These are phyloP conservation scores for Lates calcarifer DNA, from an alignment of 2,113 vertebrate genomes.

Conservation along the genomic window DNA sequence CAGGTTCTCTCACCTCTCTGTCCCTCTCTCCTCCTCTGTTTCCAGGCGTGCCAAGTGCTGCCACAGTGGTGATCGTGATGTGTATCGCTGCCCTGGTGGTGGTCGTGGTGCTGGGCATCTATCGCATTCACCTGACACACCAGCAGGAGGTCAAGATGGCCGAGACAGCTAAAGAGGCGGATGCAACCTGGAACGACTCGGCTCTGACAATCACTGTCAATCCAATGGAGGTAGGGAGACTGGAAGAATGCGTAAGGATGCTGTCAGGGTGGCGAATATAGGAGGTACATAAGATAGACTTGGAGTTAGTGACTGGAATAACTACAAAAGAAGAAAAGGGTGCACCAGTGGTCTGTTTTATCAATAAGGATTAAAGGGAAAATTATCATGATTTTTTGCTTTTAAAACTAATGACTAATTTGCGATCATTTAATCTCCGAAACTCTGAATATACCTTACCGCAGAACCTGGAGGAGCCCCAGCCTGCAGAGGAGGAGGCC, in stretches of 20 bases:
- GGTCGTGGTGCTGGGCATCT: conserved; percentile 90
- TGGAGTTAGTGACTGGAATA: not conserved
- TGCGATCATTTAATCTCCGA: not conserved
- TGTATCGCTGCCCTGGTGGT: conserved; percentile 91
- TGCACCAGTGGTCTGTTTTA: not conserved
- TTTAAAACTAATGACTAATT: not conserved
- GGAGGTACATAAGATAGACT: not conserved
- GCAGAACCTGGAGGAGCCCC: conserved; percentile 90
- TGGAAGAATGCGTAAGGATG: not conserved
- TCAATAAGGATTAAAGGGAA: not conserved
- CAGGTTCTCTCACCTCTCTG: not conserved
- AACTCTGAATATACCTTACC: conserved; percentile 9
- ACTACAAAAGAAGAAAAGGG: not conserved
- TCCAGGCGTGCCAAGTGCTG: conserved; percentile 90
- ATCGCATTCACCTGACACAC: conserved; percentile 88
- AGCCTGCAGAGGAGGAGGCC: conserved; percentile 85
- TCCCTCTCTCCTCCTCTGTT: conserved; percentile 30
- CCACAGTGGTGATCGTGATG: conserved; percentile 88
- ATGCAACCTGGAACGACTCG: conserved; percentile 92
- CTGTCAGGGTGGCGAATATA: not conserved
- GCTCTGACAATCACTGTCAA: conserved; percentile 96
- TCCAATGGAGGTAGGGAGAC: conserved; percentile 93
- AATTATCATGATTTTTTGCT: not conserved
- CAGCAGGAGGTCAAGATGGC: conserved; percentile 84
- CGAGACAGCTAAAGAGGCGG: conserved; percentile 84